phyloP scores from a whole-genome alignment of 2,113 vertebrate genomes.

The Chloebia gouldiae region DNA sequence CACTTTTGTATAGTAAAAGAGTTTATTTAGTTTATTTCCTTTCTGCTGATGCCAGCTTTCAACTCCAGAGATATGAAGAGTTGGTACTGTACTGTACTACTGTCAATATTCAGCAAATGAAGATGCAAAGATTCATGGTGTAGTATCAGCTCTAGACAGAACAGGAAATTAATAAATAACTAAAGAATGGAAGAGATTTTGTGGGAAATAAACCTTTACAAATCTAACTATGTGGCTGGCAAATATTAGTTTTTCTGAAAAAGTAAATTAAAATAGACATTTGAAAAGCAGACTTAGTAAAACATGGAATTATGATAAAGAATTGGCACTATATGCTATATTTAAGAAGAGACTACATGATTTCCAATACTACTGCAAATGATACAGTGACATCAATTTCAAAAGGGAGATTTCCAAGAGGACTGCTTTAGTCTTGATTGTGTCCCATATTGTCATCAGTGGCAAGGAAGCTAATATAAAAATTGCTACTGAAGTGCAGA shows the following conservation, averaged over 20 bases:
- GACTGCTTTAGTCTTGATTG: background rate
- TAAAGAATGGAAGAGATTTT: background rate
- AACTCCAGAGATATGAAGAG: background rate
- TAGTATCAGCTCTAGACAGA: background rate
- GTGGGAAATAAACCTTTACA: background rate
- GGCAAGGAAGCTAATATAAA: background rate
- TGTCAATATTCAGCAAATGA: background rate
- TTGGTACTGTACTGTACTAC: background rate
- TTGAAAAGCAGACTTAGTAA: background rate
- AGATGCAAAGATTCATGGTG: background rate
- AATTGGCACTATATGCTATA: background rate
- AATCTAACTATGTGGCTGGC: background rate
- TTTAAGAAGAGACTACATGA: background rate
- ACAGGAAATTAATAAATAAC: background rate
- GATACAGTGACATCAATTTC: background rate
- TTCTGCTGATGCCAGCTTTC: background rate
- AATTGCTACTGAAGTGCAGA: background rate
- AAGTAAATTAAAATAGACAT: background rate
- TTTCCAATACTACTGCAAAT: background rate
- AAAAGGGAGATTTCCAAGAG: background rate
- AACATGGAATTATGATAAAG: background rate
- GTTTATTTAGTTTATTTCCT: background rate
- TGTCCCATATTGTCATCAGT: background rate
- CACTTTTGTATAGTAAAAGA: background rate
- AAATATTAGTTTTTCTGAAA: background rate